A percentile compares a stretch with the other conserved stretches of the same genome.
Evolutionary conservation across 2,113 vertebrate genomes (phyloP).

Genomic region (Strix uralensis): DNA sequence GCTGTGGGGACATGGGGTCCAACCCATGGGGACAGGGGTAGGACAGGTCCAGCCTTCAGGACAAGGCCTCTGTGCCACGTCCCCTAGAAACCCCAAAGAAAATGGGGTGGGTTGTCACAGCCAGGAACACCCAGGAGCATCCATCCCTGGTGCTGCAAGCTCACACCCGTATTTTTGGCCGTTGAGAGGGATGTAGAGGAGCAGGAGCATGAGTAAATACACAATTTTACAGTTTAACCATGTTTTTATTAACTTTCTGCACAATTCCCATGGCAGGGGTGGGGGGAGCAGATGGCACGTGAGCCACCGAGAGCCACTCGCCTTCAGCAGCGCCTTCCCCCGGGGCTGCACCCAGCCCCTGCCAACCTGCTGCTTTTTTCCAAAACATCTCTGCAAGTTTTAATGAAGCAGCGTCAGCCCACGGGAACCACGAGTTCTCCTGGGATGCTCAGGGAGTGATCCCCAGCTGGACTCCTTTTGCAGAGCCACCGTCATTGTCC

Average conservation of each 20-base stretch:
- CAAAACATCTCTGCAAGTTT: slow-evolving; percentile 45
- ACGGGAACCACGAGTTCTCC: neutral
- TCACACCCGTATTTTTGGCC: rapidly evolving
- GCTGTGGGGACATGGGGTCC: neutral
- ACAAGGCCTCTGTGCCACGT: rapidly evolving
- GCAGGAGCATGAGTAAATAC: neutral
- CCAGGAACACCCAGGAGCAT: neutral
- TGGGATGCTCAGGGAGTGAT: neutral
- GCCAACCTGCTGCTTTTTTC: neutral
- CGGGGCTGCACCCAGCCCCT: neutral
- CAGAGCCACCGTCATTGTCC: rapidly evolving
- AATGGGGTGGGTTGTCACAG: neutral
- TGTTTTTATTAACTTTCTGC: neutral
- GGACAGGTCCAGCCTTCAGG: neutral
- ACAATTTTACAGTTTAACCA: rapidly evolving
- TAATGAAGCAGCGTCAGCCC: slow-evolving; percentile 26
- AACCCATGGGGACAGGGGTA: neutral
- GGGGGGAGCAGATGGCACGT: neutral
- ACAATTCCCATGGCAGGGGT: neutral
- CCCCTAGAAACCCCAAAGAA: neutral
- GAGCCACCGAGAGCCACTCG: neutral
- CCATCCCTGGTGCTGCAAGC: neutral
- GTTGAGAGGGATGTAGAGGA: neutral
- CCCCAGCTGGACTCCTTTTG: neutral
- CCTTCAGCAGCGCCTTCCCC: neutral